Conservation (phyloP, 2,888 invertebrate species). For the Nomada fabriciana region DNA sequence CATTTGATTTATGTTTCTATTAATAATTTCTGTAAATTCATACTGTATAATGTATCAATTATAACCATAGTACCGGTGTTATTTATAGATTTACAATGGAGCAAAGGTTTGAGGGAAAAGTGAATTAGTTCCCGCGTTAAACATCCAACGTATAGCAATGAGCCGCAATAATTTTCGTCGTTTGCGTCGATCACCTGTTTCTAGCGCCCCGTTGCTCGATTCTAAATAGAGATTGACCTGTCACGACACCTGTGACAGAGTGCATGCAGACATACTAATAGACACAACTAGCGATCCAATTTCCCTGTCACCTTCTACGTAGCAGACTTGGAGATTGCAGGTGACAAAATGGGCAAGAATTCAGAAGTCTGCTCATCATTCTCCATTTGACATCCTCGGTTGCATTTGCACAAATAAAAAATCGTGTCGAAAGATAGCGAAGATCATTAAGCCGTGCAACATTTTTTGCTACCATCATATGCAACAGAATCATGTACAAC, state of each 20-base stretch:
- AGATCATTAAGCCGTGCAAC: too few relatives aligned
- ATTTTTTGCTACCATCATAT: too few relatives aligned
- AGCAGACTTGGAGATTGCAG: neutral
- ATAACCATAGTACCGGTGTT: too few relatives aligned
- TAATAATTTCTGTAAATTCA: too few relatives aligned
- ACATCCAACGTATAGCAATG: neutral
- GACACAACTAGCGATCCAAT: conserved; percentile 6
- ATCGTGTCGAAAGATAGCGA: too few relatives aligned
- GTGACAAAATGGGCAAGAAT: neutral
- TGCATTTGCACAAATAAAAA: too few relatives aligned
- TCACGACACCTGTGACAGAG: conserved; percentile 15
- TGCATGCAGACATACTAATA: conserved; percentile 1
- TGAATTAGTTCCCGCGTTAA: neutral
- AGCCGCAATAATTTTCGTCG: conserved; percentile 6
- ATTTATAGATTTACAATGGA: neutral
- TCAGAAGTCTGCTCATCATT: neutral
- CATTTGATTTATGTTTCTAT: too few relatives aligned
- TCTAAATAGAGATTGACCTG: conserved; percentile 8
- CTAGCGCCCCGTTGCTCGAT: neutral
- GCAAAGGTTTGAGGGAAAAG: too few relatives aligned
- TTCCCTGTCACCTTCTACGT: conserved; percentile 7
- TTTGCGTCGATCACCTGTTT: neutral
- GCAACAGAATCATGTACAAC: too few relatives aligned
- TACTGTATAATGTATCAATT: too few relatives aligned
- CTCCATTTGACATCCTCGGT: neutral